phyloP scores from a whole-genome alignment of 2,888 invertebrate genomes.

The Acronicta alni region DNA sequence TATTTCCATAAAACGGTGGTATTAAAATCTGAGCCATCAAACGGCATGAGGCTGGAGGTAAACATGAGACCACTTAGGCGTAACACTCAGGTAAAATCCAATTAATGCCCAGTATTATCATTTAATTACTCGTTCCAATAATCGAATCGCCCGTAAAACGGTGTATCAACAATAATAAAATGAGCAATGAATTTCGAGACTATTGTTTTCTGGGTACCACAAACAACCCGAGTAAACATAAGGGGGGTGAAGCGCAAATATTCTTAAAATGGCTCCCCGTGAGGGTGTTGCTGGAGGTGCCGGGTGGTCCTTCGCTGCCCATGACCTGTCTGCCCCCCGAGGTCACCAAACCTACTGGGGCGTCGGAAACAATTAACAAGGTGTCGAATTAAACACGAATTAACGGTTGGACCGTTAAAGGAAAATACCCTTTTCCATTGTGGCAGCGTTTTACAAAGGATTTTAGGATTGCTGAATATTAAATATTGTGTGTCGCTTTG shows the following conservation, averaged over 20 bases:
- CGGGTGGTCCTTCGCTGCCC: slow-evolving; percentile 76
- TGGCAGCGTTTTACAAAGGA: slow-evolving; percentile 84
- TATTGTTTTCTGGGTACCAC: slow-evolving; percentile 89
- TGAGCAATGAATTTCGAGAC: slow-evolving; percentile 89
- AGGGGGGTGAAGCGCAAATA: slow-evolving; percentile 85
- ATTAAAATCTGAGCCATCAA: slow-evolving; percentile 41
- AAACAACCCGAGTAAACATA: slow-evolving; percentile 88
- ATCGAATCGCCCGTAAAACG: slow-evolving; percentile 88
- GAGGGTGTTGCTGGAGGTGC: slow-evolving; percentile 70
- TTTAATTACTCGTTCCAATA: slow-evolving; percentile 88
- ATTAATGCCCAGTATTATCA: slow-evolving; percentile 88
- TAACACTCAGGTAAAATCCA: slow-evolving; percentile 85
- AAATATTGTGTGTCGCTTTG: slow-evolving; percentile 86
- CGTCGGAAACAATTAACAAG: slow-evolving; percentile 89
- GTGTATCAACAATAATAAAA: slow-evolving; percentile 89
- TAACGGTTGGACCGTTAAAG: slow-evolving; percentile 87
- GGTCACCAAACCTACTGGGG: slow-evolving; percentile 87
- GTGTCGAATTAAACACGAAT: slow-evolving; percentile 90
- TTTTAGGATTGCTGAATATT: slow-evolving; percentile 88
- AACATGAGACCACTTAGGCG: slow-evolving; percentile 63
- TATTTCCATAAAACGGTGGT: slow-evolving; percentile 32
- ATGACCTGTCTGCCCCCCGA: slow-evolving; percentile 74
- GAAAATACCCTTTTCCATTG: slow-evolving; percentile 88
- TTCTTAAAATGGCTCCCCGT: slow-evolving; percentile 87
- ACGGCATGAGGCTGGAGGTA: slow-evolving; percentile 51